Conservation (phyloP, 2,113 vertebrate species). For the Azemiops feae region DNA sequence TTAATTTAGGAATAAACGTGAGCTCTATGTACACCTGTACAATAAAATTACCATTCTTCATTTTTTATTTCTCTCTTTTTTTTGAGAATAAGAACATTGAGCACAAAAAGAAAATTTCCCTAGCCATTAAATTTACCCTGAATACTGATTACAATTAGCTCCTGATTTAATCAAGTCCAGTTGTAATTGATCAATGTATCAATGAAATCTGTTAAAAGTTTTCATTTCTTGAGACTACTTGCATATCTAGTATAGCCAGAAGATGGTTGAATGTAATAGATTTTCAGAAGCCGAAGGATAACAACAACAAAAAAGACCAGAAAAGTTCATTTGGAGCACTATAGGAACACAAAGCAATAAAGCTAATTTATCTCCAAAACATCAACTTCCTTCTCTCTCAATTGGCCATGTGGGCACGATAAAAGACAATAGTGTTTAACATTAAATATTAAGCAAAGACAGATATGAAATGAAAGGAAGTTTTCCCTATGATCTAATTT, state of each 20-base stretch:
- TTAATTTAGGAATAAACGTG: neutral
- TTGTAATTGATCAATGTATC: constrained; percentile 1
- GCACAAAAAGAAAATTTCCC: neutral
- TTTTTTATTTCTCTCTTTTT: neutral
- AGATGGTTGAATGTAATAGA: constrained; percentile 47
- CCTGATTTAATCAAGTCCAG: neutral
- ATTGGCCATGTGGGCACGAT: constrained; percentile 63
- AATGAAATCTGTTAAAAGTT: constrained; percentile 18
- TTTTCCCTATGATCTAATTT: constrained; percentile 42
- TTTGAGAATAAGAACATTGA: neutral
- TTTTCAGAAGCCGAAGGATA: constrained; percentile 27
- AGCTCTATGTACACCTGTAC: neutral
- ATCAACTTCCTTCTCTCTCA: constrained; percentile 68
- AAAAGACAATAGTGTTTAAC: constrained; percentile 60
- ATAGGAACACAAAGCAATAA: constrained; percentile 57
- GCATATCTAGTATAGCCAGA: neutral
- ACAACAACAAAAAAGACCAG: neutral
- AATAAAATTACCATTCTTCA: neutral
- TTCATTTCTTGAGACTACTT: neutral
- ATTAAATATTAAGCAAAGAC: constrained; percentile 58
- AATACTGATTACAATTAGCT: constrained; percentile 36
- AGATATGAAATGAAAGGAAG: constrained; percentile 22
- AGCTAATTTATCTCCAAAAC: constrained; percentile 68
- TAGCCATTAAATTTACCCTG: neutral
- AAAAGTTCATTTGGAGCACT: constrained; percentile 38